phyloP scores from a whole-genome alignment of 2,797 vertebrate genomes.

The Australoheros facetus region DNA sequence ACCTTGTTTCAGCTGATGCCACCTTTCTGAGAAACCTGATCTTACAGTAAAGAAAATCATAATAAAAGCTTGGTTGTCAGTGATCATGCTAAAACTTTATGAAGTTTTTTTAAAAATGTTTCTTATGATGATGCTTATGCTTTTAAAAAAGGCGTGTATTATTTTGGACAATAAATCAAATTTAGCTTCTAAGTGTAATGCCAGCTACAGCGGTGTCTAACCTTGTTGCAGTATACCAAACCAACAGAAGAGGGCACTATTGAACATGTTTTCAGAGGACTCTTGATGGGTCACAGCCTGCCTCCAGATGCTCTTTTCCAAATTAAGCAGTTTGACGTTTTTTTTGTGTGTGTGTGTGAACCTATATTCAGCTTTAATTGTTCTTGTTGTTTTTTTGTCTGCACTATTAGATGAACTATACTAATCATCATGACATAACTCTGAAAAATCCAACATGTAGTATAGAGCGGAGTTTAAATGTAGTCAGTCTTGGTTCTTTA shows the following conservation, averaged over 20 bases:
- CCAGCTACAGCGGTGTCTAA: background rate
- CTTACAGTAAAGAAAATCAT: background rate
- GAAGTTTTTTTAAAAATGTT: background rate
- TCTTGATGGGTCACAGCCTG: background rate
- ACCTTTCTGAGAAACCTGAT: conserved; percentile 13
- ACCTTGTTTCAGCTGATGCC: conserved; percentile 25
- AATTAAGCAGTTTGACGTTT: conserved; percentile 16
- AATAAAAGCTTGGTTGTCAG: background rate
- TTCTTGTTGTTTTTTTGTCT: background rate
- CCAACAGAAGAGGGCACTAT: conserved; percentile 72
- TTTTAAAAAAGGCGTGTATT: background rate
- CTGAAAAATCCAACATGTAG: background rate
- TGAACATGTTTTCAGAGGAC: conserved; percentile 62
- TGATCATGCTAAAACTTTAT: background rate
- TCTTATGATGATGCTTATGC: background rate
- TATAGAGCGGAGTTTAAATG: background rate
- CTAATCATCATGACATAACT: background rate
- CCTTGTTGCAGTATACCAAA: conserved; percentile 25
- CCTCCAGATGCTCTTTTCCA: conserved; percentile 10
- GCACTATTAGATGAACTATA: background rate
- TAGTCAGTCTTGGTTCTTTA: background rate
- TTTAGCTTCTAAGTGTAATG: background rate
- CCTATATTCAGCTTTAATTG: background rate
- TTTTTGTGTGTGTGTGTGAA: background rate
- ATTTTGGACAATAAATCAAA: background rate